phyloP scores from a whole-genome alignment of 1,140 invertebrate genomes.

The Ceratoteleas bidentatus region DNA sequence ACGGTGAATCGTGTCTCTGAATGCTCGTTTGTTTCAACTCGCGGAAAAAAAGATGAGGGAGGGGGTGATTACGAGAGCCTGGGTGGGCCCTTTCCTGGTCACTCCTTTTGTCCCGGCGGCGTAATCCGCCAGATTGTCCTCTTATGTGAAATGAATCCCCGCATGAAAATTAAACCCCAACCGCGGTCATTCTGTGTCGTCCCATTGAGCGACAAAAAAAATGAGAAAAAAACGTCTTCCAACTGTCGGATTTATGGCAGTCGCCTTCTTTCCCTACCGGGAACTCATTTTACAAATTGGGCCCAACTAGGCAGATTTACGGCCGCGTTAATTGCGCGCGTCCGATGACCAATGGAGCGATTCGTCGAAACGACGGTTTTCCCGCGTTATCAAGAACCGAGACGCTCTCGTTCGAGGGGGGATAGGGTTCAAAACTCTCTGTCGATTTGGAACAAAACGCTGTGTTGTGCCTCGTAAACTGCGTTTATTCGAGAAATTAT shows the following conservation, averaged over 20 bases:
- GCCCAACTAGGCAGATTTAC: not conserved
- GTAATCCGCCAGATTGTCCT: not conserved
- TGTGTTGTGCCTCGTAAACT: not conserved
- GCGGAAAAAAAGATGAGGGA: slow-evolving; percentile 7
- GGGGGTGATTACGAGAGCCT: not conserved
- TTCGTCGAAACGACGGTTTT: no score
- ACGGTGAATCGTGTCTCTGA: slow-evolving; percentile 45
- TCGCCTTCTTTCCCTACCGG: not conserved
- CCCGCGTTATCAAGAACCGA: no score
- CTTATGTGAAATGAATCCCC: not conserved
- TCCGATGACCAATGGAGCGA: not conserved
- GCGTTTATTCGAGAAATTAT: slow-evolving; percentile 20
- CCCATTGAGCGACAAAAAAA: not conserved
- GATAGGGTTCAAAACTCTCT: no score
- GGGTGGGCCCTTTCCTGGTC: slow-evolving; percentile 4
- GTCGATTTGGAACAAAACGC: no score
- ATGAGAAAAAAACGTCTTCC: not conserved
- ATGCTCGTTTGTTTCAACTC: slow-evolving; percentile 20
- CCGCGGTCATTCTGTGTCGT: not conserved
- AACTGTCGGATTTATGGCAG: not conserved
- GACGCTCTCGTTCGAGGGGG: no score
- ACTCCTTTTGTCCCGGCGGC: not conserved
- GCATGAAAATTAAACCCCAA: not conserved
- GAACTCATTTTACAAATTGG: slow-evolving; percentile 1
- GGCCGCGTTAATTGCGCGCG: not conserved